Evolutionary conservation across 2,888 invertebrate genomes (phyloP).

Genomic region (Drosophila koepferae): DNA sequence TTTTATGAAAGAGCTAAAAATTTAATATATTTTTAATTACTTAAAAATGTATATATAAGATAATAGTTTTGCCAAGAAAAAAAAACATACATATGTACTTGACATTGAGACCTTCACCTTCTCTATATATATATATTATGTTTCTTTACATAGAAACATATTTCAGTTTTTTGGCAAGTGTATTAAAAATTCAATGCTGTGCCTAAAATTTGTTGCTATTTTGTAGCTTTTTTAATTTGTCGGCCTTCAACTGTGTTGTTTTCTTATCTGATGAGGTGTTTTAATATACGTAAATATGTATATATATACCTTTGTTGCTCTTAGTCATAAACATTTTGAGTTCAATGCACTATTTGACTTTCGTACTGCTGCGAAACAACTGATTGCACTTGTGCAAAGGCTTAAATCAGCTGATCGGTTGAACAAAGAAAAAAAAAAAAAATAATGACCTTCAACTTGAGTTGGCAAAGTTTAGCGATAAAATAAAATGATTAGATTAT

Average conservation of each 20-base stretch:
- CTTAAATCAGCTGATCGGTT: conserved; percentile 55
- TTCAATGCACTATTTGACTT: conserved; percentile 66
- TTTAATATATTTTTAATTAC: not conserved
- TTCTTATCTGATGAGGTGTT: conserved; percentile 29
- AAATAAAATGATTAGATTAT: conserved; percentile 14
- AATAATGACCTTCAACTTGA: conserved; percentile 59
- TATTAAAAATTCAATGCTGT: conserved; percentile 32
- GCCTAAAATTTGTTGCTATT: not conserved
- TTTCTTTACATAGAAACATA: no score
- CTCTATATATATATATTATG: no score
- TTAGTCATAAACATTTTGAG: conserved; percentile 56
- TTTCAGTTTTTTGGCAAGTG: conserved; percentile 35
- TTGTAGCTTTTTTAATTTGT: conserved; percentile 22
- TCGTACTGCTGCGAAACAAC: conserved; percentile 17
- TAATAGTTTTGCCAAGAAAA: not conserved
- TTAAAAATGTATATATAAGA: not conserved
- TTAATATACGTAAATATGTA: not conserved
- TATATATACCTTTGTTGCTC: conserved; percentile 1
- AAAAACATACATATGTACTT: conserved; percentile 29
- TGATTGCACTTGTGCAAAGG: conserved; percentile 57
- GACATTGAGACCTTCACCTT: conserved; percentile 46
- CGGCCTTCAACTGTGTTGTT: conserved; percentile 38
- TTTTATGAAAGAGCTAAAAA: not conserved
- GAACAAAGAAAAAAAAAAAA: not conserved
- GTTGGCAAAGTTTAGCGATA: conserved; percentile 11